Evolutionary conservation across 2,113 vertebrate species (phyloP).

Genomic region (Aythya baeri): DNA sequence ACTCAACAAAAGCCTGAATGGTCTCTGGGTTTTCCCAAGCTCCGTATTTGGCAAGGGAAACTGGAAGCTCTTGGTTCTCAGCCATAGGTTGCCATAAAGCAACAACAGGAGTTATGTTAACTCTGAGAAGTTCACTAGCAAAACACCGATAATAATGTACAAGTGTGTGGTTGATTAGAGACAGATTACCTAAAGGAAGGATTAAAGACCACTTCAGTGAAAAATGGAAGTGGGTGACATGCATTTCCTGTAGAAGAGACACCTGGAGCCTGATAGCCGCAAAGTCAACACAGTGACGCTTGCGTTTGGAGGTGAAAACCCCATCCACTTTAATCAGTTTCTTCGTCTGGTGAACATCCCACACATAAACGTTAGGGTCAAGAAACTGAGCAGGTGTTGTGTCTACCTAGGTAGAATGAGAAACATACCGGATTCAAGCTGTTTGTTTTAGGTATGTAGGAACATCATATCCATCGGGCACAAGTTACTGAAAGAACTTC

Average conservation of each 20-base stretch:
- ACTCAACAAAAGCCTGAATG: slow-evolving; percentile 85
- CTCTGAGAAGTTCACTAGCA: slow-evolving; percentile 84
- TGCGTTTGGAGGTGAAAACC: slow-evolving; percentile 62
- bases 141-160: slow-evolving; percentile 91
- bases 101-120: slow-evolving; percentile 90
- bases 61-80: slow-evolving; percentile 85
- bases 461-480: background rate
- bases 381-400: slow-evolving; percentile 87
- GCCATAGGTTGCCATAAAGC: slow-evolving; percentile 89
- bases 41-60: slow-evolving; percentile 76
- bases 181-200: slow-evolving; percentile 84
- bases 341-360: slow-evolving; percentile 89
- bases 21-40: slow-evolving; percentile 89
- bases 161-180: slow-evolving; percentile 83
- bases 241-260: slow-evolving; percentile 81
- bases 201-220: slow-evolving; percentile 91
- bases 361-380: slow-evolving; percentile 89
- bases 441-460: background rate
- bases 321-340: slow-evolving; percentile 86
- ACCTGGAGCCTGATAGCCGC: slow-evolving; percentile 86
- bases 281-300: slow-evolving; percentile 86
- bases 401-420: slow-evolving; percentile 82
- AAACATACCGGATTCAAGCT: background rate
- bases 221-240: slow-evolving; percentile 91
- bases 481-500: background rate